Evolutionary conservation across 2,797 vertebrate genomes (phyloP).

Genomic region (Pantherophis vulpinus): DNA sequence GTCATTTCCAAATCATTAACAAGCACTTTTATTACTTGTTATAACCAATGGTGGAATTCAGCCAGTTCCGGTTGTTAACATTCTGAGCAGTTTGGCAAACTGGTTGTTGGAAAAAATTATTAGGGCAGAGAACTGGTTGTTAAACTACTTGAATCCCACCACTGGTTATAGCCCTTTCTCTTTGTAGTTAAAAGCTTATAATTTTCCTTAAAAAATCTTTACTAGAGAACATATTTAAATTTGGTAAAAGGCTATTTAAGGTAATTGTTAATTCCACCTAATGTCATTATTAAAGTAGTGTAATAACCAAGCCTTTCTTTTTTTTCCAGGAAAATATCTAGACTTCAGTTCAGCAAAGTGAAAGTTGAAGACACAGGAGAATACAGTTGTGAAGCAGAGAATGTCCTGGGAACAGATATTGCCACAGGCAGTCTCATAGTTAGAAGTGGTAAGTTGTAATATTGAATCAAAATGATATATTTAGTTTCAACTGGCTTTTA

Average conservation of each 20-base stretch:
- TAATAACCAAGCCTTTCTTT: slow-evolving; percentile 4
- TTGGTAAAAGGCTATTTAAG: background rate
- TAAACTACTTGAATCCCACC: too few species aligned
- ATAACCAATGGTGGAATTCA: background rate
- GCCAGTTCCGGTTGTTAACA: too few species aligned
- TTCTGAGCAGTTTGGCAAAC: too few species aligned
- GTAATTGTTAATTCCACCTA: background rate
- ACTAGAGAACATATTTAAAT: background rate
- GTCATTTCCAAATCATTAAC: background rate
- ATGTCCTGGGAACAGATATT: slow-evolving; percentile 86
- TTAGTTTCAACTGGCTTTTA: background rate
- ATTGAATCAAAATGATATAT: background rate
- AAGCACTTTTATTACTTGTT: background rate
- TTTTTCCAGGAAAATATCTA: slow-evolving; percentile 90
- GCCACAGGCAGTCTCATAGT: slow-evolving; percentile 89
- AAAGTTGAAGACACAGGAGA: slow-evolving; percentile 93
- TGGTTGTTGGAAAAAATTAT: too few species aligned
- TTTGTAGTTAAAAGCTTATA: background rate
- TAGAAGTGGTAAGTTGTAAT: slow-evolving; percentile 88
- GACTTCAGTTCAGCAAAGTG: slow-evolving; percentile 91
- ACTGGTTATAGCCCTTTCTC: background rate
- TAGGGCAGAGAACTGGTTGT: too few species aligned
- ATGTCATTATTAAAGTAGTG: background rate
- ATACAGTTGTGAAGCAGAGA: slow-evolving; percentile 95
- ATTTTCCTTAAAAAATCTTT: background rate